Base-by-base conservation (phyloP, 1,140 invertebrate species). In the Heliconius melpomene region DNA sequence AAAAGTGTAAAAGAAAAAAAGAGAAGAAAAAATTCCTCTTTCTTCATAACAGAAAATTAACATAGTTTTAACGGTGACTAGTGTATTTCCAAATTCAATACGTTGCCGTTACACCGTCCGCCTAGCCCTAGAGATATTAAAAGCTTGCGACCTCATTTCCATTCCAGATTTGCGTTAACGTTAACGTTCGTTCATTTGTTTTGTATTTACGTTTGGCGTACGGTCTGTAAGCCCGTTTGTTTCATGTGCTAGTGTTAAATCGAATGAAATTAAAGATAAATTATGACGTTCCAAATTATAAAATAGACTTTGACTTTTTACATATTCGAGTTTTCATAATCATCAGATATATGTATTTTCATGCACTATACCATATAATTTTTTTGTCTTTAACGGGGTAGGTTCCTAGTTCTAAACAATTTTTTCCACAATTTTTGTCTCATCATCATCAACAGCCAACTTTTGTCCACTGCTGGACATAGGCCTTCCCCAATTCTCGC, bases 141-240 rank as follows among this genome's bases (percentile, higher is more conserved):
- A 91, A 93, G 91, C 89, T 78, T 82, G 77, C 86, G 90, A 90
- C 91, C 91, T 88, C 88, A 86, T 90, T 93, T 81, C 78, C 79
- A 84, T 91, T 92, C 90, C 88, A 82, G 86, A 87, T 85, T 85
- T 86, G 84, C 86, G 87, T 88, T 84, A 80, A 46, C 86, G 87
- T 88, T 84, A 80, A 46, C 70, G 54, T 72, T 60, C 46, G 36
- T 75, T 75, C 74, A 77, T 73, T 82, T 60, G 66, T 40, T 74
- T 74, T 74, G 73, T 78, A 23, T 75, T 77, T 72, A 70, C 40
- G 38, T 79, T 18, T 73, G n/a, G 13, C 7, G 23, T 66, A 26
- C 60, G 60, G 60, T 16, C 11, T 23, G 60, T 66, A 66, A 16
- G 11, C 3, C 60, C 60, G 60, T 29, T 66, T 29, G 60, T 66